Percentiles rank a stretch among this genome's conserved stretches.
These are phyloP conservation scores for Paraescarpia echinospica DNA, from an alignment of 1,140 invertebrate genomes.

Conservation along the genomic window DNA sequence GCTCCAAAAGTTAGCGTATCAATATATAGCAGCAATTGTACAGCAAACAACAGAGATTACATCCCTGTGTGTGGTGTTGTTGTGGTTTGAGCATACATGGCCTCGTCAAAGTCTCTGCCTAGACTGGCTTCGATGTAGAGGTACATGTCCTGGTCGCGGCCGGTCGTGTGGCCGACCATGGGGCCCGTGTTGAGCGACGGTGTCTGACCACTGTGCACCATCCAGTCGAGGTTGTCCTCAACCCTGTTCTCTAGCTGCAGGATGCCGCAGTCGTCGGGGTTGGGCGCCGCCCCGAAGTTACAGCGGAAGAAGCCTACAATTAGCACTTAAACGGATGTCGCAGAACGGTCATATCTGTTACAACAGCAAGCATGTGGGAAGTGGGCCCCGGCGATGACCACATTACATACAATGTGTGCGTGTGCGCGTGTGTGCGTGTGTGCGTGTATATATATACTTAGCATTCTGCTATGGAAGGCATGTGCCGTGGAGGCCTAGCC, in stretches of 20 bases:
- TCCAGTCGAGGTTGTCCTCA: slow-evolving; percentile 20
- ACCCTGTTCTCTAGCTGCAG: background rate
- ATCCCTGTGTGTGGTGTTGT: background rate
- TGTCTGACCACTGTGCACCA: slow-evolving; percentile 9
- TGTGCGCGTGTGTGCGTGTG: too few relatives aligned
- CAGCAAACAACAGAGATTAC: background rate
- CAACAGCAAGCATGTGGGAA: too few relatives aligned
- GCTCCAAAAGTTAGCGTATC: too few relatives aligned
- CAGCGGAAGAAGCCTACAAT: slow-evolving; percentile 10
- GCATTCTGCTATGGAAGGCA: too few relatives aligned
- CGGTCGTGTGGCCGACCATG: slow-evolving; percentile 18
- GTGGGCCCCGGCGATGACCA: too few relatives aligned
- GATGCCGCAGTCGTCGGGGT: slow-evolving; percentile 5
- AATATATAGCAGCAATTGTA: background rate
- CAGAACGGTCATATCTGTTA: background rate
- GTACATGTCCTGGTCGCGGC: slow-evolving; percentile 9
- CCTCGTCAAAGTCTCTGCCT: slow-evolving; percentile 11
- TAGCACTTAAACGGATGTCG: background rate
- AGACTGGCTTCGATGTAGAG: slow-evolving; percentile 22
- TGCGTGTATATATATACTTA: too few relatives aligned
- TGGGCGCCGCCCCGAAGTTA: slow-evolving; percentile 15
- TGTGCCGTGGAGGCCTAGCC: too few relatives aligned
- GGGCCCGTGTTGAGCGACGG: slow-evolving; percentile 19
- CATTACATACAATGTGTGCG: too few relatives aligned
- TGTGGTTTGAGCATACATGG: background rate